These are phyloP conservation scores for Platygyra sinensis DNA, from an alignment of 64 coral and sea anemone genomes.

Conservation along the genomic window DNA sequence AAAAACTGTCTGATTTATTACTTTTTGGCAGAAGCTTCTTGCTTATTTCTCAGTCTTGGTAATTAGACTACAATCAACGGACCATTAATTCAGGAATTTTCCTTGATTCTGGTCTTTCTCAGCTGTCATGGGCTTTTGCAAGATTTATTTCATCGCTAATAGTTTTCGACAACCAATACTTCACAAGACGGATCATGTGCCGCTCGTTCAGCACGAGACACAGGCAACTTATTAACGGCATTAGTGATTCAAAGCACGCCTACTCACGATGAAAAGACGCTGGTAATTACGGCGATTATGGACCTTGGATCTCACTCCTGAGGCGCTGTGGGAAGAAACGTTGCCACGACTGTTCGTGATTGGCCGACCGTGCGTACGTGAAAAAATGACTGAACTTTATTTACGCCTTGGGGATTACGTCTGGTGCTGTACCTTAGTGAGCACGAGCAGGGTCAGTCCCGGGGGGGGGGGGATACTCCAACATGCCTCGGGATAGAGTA, in stretches of 20 bases:
- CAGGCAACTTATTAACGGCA: background rate
- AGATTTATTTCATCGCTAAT: background rate
- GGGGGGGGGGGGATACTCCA: too few relatives aligned
- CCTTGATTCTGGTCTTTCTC: background rate
- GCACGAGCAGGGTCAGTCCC: too few relatives aligned
- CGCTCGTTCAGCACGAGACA: background rate
- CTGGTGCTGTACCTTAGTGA: background rate
- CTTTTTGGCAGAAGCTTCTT: background rate
- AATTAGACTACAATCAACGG: background rate
- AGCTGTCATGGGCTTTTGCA: background rate
- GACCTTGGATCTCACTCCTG: background rate
- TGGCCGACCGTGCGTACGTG: slow-evolving; percentile 4
- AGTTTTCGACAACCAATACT: background rate
- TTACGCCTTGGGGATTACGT: background rate
- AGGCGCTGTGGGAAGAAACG: background rate
- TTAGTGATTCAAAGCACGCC: background rate
- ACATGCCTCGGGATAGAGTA: too few relatives aligned
- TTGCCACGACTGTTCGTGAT: background rate
- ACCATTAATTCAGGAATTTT: slow-evolving; percentile 6
- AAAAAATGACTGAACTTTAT: slow-evolving; percentile 16
- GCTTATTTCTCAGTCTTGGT: background rate
- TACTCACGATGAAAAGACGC: background rate
- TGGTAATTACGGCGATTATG: slow-evolving; percentile 22
- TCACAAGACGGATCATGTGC: background rate
- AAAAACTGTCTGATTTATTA: background rate